Base-by-base conservation (phyloP, 2,888 invertebrate genomes). In the Muschampia plurimacula region DNA sequence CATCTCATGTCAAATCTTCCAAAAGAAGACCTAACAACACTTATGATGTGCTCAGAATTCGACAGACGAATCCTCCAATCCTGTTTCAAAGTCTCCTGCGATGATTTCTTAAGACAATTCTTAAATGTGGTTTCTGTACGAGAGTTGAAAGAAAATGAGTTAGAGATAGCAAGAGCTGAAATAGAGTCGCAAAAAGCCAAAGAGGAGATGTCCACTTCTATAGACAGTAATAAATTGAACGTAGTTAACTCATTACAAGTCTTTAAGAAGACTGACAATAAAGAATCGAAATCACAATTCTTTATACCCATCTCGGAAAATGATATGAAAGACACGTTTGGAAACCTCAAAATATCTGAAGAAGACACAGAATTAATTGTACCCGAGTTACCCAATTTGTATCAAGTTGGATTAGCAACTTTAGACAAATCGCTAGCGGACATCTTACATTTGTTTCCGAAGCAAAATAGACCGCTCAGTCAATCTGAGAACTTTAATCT, bases 1-100 rank as follows among this genome's bases (percentile, higher is more conserved):
- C 81, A 81, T 0, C 79, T 93, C 1, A 78, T 94, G 10, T 84
- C 86, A 36, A 91, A 89, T 57, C 76, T 92, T 39, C 78, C 91
- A 13, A 81, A 83, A 74, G 93, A 90, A 62, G 91, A 91, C 28
- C 81, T 94, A 79, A 91, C 86, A 77, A 88, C 91, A 36, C 89
- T 95, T 67, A 90, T 95, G 84, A 83, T 86, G 0, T 92, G 92
- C 67, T 85, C 89, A 3, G 93, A 93, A 76, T 95, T 95, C 77
- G 93, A 95, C 80, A 92, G 93, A 70, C 93, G 93, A 83, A 88
- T 95, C 57, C 82, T 96, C 8, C 83, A 86, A 41, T 89, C 95
- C 4, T 93, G 95, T 75, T 94, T 96, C 73, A 90, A 91, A 81
- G 87, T 95, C 10, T 85, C 95, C 0, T 91, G 95, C 74, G 91